phyloP scores from a whole-genome alignment of 2,113 vertebrate species.

The Alligator sinensis region DNA sequence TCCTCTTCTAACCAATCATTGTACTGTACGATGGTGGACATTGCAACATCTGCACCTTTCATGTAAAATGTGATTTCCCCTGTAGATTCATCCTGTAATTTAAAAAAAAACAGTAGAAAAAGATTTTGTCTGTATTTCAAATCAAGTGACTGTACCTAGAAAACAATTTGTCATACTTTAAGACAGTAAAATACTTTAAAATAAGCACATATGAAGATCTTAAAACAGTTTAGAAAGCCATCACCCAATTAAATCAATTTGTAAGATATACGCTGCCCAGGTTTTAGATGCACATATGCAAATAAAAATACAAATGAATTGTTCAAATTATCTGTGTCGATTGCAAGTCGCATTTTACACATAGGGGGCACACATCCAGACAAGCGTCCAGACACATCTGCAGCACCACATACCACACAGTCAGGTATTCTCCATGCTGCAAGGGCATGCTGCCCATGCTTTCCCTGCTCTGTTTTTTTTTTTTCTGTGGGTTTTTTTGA shows the following conservation, averaged over 20 bases:
- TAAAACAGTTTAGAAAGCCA: background rate
- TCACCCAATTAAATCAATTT: background rate
- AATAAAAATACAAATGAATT: background rate
- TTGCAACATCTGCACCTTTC: conserved; percentile 97
- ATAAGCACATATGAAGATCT: background rate
- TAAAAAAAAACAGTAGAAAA: background rate
- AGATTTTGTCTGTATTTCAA: background rate
- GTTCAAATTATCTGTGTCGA: background rate
- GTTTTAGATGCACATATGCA: background rate
- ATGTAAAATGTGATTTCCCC: conserved; percentile 97
- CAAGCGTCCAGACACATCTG: no score
- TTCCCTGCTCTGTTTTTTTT: no score
- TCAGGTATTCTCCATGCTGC: no score
- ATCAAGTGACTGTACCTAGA: background rate
- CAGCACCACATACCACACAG: no score
- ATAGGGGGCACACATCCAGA: background rate
- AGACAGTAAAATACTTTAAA: background rate
- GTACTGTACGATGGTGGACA: conserved; percentile 96
- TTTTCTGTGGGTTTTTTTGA: no score
- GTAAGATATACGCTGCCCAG: background rate
- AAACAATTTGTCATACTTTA: background rate
- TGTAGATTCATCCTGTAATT: conserved; percentile 89
- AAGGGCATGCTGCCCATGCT: no score
- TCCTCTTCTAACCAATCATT: conserved; percentile 99
- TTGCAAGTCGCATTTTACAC: background rate